These are phyloP conservation scores for Malacosoma neustria DNA, from an alignment of 2,888 invertebrate genomes.

Conservation along the genomic window DNA sequence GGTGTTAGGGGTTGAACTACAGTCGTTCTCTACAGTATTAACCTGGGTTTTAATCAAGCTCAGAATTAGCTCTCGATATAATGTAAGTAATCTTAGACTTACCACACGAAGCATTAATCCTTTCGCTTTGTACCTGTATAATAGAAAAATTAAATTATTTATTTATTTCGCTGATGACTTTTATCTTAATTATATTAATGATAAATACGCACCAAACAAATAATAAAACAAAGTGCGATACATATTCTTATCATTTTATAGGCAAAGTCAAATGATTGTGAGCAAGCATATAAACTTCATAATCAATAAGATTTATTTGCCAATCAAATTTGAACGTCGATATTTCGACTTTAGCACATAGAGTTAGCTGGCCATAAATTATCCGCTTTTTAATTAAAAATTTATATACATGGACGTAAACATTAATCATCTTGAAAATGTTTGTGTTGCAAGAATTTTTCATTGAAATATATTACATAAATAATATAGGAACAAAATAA, in stretches of 20 bases:
- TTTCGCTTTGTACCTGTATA: conserved; percentile 28
- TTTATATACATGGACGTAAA: neutral
- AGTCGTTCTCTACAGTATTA: too few relatives aligned
- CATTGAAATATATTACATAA: too few relatives aligned
- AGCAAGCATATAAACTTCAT: conserved; percentile 24
- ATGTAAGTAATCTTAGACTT: conserved; percentile 24
- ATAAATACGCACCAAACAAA: conserved; percentile 33
- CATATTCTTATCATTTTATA: conserved; percentile 51
- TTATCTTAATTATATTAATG: neutral
- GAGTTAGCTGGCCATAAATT: neutral
- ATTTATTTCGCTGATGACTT: conserved; percentile 6
- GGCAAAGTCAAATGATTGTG: conserved; percentile 25
- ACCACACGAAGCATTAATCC: conserved; percentile 39
- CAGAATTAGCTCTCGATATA: too few relatives aligned
- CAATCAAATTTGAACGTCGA: conserved; percentile 25
- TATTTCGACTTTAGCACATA: conserved; percentile 7
- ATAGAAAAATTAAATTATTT: conserved; percentile 4
- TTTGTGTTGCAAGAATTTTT: too few relatives aligned
- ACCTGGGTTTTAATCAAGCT: too few relatives aligned
- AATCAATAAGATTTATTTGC: conserved; percentile 26
- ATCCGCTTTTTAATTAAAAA: neutral
- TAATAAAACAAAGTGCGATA: conserved; percentile 28
- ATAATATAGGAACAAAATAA: too few relatives aligned
- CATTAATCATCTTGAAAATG: too few relatives aligned
- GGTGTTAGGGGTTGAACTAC: too few relatives aligned